Conservation (phyloP, 2,113 vertebrate species). For the Ranitomeya variabilis region DNA sequence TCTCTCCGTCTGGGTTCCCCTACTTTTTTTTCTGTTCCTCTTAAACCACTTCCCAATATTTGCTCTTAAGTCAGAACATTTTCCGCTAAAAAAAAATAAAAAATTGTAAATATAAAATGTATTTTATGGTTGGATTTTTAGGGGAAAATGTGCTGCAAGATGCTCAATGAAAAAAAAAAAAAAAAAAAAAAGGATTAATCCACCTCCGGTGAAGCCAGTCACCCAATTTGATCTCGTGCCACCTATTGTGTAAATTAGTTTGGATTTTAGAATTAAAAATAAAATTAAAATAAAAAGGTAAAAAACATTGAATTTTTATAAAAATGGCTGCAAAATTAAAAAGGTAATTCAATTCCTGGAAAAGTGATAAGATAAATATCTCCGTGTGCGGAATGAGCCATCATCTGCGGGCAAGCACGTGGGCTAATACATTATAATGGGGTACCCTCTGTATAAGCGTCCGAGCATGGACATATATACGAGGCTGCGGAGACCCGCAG, state of each 20-base stretch:
- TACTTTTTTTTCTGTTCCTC: conserved; percentile 73
- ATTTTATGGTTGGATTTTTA: background rate
- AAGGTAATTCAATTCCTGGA: no score
- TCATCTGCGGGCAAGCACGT: background rate
- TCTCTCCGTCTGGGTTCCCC: background rate
- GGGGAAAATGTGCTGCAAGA: background rate
- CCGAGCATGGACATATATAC: no score
- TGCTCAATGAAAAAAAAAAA: background rate
- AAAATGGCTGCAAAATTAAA: background rate
- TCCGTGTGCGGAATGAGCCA: background rate
- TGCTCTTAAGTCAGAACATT: background rate
- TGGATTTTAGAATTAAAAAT: background rate
- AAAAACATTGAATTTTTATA: background rate
- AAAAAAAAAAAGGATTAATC: background rate
- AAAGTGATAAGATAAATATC: background rate
- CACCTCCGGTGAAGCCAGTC: background rate
- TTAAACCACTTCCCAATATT: conserved; percentile 46
- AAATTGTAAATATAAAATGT: background rate
- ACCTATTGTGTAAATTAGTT: background rate
- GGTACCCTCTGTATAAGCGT: background rate
- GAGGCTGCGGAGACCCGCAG: no score
- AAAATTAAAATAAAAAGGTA: background rate
- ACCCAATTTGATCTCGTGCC: background rate
- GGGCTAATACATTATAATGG: background rate
- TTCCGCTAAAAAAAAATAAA: background rate